Evolutionary conservation across 2,888 invertebrate genomes (phyloP), one percentile per base, ranked within the genome.

Genomic region (Apoda limacodes): DNA sequence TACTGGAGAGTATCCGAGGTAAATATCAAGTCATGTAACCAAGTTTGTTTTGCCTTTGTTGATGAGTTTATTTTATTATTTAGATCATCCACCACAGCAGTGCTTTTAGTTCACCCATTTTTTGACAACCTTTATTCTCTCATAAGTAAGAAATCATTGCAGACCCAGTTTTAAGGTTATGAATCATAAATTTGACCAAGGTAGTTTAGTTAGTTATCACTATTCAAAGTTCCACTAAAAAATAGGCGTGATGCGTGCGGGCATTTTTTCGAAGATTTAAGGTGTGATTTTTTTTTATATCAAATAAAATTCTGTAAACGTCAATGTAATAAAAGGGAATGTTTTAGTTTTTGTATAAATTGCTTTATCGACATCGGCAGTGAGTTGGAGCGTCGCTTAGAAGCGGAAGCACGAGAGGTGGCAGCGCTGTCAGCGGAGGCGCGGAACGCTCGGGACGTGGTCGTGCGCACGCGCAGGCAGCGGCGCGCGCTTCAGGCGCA

Each of bases 1-100:
- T 37, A 74, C 78, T 7, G 75, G 76, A 21, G 80, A 80, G 38
- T 81, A 80, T 42, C 80, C 80, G 1, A 67, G 67, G 81, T 78
- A 34, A 37, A 43, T 30, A 7, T 25, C n/a, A n/a, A n/a, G n/a
- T n/a, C n/a, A n/a, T n/a, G n/a, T n/a, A n/a, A n/a, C n/a, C n/a
- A n/a, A n/a, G n/a, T n/a, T n/a, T n/a, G n/a, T n/a, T n/a, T n/a
- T n/a, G n/a, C n/a, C n/a, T n/a, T n/a, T n/a, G n/a, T n/a, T n/a
- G n/a, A n/a, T n/a, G n/a, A n/a, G n/a, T n/a, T n/a, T n/a, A n/a
- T n/a, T n/a, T n/a, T n/a, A n/a, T n/a, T n/a, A n/a, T n/a, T n/a
- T n/a, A n/a, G n/a, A n/a, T n/a, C n/a, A n/a, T n/a, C n/a, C n/a
- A n/a, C n/a, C n/a, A n/a, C n/a, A n/a, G n/a, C n/a, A n/a, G n/a